Conservation (phyloP, 2,113 vertebrate species). For the Trogon melanurus region DNA sequence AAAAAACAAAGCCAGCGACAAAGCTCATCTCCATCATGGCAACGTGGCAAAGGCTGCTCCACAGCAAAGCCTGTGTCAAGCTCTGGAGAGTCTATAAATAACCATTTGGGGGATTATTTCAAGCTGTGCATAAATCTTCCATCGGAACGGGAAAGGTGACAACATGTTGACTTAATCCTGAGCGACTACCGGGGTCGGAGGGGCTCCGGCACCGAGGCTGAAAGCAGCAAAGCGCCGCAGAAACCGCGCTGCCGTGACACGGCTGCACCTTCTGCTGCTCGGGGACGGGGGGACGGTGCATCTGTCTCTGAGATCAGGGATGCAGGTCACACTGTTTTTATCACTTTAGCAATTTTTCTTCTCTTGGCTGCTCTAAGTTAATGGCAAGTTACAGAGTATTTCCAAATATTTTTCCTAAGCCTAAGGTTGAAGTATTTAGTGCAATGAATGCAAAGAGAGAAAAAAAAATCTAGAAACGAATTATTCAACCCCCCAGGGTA, state of each 20-base stretch:
- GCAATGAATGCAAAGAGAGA: neutral
- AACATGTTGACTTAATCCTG: rapidly evolving
- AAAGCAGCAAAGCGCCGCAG: neutral
- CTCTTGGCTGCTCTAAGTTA: neutral
- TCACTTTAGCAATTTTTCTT: neutral
- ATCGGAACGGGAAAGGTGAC: neutral
- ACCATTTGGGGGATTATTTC: neutral
- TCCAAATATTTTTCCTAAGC: neutral
- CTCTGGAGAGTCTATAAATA: neutral
- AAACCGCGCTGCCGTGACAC: rapidly evolving
- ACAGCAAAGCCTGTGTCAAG: rapidly evolving
- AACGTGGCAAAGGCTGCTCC: neutral
- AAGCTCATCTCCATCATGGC: rapidly evolving
- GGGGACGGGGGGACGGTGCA: neutral
- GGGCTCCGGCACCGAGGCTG: neutral
- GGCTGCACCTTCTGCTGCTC: rapidly evolving
- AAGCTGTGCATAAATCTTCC: neutral
- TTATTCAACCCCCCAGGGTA: neutral
- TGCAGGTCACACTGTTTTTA: neutral
- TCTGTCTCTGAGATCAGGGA: too few species aligned
- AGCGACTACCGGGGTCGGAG: rapidly evolving
- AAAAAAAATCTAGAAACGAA: neutral
- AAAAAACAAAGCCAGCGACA: neutral
- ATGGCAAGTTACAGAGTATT: neutral
- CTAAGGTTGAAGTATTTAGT: neutral